Conservation (phyloP, 2,797 vertebrate genomes). For the Lutjanus campechanus region DNA sequence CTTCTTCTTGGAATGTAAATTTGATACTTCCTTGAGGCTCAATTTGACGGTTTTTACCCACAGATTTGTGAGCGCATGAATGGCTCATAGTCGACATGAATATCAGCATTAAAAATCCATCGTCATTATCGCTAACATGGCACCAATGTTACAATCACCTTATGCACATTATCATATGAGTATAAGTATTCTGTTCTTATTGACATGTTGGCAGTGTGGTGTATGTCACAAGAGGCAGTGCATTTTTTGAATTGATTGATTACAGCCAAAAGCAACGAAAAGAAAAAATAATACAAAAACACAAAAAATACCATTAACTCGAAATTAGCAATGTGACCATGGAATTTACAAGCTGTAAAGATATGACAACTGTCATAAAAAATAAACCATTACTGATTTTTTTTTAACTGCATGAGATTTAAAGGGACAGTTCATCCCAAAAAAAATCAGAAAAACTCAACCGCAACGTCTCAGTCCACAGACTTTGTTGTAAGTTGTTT, state of each 20-base stretch:
- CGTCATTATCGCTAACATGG: conserved; percentile 54
- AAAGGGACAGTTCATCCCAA: too few relatives aligned
- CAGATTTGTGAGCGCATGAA: conserved; percentile 48
- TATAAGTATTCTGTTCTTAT: conserved; percentile 56
- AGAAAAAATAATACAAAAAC: conserved; percentile 60
- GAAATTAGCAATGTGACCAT: conserved; percentile 73
- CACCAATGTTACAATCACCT: conserved; percentile 88
- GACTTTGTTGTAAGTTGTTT: too few relatives aligned
- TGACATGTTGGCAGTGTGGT: conserved; percentile 71
- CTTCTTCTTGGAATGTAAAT: conserved; percentile 80
- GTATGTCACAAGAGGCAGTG: conserved; percentile 80
- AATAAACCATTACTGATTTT: conserved; percentile 50
- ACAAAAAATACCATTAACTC: conserved; percentile 72
- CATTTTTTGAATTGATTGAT: conserved; percentile 83
- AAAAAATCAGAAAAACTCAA: too few relatives aligned
- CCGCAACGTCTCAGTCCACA: too few relatives aligned
- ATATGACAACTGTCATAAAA: conserved; percentile 68
- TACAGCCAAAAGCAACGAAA: conserved; percentile 81
- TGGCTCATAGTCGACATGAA: conserved; percentile 57
- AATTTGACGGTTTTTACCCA: conserved; percentile 38
- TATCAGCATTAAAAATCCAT: conserved; percentile 43
- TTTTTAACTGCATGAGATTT: conserved; percentile 61
- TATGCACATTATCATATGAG: conserved; percentile 67
- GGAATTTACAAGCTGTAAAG: conserved; percentile 77
- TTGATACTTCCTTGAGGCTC: conserved; percentile 64